Base-by-base conservation (phyloP, 1,140 invertebrate species). In the Anagrus nilaparvatae region DNA sequence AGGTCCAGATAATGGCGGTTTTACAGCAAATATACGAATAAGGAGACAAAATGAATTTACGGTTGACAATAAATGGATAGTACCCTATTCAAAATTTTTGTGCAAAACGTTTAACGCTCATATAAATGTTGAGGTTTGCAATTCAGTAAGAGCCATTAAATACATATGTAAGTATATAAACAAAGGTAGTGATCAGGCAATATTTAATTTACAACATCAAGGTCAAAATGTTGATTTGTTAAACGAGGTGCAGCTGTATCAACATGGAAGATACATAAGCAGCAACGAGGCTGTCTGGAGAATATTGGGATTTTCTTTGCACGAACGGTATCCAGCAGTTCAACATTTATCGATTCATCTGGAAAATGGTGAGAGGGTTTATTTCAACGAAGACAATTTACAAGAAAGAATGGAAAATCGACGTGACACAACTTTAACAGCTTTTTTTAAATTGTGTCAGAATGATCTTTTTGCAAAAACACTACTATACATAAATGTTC, bases 111-210 rank as follows among this genome's bases (percentile, higher is more conserved):
- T 48, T 27, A 33, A 56, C 21, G 49, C 54, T 9, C 62, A 62
- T 43, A 60, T 63, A 4, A 67, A 67, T 46, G 51, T 61, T 18
- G 57, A 63, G 44, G 48, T 35, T 25, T 65, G 58, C 39, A 59
- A 56, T 52, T 67, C 61, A 4, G 48, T 70, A 17, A 58, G 63
- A 49, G 40, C 49, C 13, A 54, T 68, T 5, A 68, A 69, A 48
- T 69, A 65, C 38, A 55, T 61, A 19, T 60, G 51, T 40, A 64
- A 64, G 53, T 70, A 65, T 56, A 52, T 71, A 6, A 55, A 56
- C 18, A 68, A 70, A 56, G 61, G 58, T 7, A 55, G 55, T 23
- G 48, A 63, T 43, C n/a, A n/a, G n/a, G n/a, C n/a, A n/a, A n/a
- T n/a, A n/a, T n/a, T n/a, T n/a, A n/a, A n/a, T n/a, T n/a, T n/a